phyloP scores from a whole-genome alignment of 2,888 invertebrate species.

The Brachynemurus nebulosus region DNA sequence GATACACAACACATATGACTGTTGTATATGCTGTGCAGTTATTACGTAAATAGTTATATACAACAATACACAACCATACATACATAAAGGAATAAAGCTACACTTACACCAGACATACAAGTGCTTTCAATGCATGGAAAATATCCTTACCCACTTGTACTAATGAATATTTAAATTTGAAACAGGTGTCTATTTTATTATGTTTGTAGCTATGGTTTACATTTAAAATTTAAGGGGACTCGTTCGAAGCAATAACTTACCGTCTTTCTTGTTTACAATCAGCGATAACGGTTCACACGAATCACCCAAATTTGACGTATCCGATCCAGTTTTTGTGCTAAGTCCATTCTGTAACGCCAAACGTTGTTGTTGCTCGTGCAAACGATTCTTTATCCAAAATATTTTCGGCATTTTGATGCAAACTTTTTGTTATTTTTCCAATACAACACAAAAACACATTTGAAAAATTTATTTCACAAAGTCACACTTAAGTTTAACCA shows the following conservation, averaged over 20 bases:
- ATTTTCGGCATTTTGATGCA: slow-evolving; percentile 70
- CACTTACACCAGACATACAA: no score
- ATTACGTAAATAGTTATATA: no score
- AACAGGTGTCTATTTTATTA: not conserved
- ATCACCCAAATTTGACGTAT: slow-evolving; percentile 35
- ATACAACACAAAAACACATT: not conserved
- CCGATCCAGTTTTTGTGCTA: slow-evolving; percentile 41
- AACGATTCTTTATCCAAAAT: slow-evolving; percentile 78
- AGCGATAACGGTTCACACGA: slow-evolving; percentile 44
- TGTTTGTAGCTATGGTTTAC: not conserved
- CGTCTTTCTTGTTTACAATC: slow-evolving; percentile 36
- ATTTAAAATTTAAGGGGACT: not conserved
- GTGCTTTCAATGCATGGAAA: no score
- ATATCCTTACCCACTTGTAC: not conserved
- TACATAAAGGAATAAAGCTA: no score
- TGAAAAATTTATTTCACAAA: no score
- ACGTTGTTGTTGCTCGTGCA: slow-evolving; percentile 81
- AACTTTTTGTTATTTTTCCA: not conserved
- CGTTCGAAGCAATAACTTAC: slow-evolving; percentile 25
- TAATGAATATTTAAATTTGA: not conserved
- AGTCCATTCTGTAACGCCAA: slow-evolving; percentile 70
- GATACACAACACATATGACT: no score
- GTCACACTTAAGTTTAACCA: no score
- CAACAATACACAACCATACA: no score
- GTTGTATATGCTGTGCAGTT: no score